Evolutionary conservation across 2,888 invertebrate genomes (phyloP), one percentile per base, ranked within the genome.

Genomic region (Polydrusus cervinus): DNA sequence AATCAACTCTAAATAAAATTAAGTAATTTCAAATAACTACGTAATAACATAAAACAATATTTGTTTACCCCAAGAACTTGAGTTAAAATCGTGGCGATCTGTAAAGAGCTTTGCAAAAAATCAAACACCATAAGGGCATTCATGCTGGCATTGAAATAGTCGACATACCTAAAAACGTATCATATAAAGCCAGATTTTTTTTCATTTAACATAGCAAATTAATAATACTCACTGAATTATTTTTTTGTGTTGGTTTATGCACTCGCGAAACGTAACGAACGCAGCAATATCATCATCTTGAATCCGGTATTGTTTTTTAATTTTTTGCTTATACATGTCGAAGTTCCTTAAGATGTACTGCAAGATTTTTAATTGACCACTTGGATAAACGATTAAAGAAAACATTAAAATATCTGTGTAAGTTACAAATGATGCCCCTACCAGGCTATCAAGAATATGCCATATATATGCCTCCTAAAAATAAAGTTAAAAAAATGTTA

Each of bases 371-470:
- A 80, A 73, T 64, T 81, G 80, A 7, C 79, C 80, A 18, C 78
- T 66, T 14, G 81, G 80, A 49, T 78, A 81, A 43, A 78, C 78
- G 38, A 81, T 81, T 9, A 81, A 60, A 43, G 79, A 78, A 49
- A 80, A 80, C 66, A 79, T 78, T 7, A 81, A 77, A 47, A 80
- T 78, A 64, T 81, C 81, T 6, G 80, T 80, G 40, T 78, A 78
- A 5, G 78, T 79, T 0, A 81, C 79, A 72, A 78, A 80, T 13
- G 79, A 79, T 3, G 81, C 80, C n/a, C 79, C 80, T 6, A 80
- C 76, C 9, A 71, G 69, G 25, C 78, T 76, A 20, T 79, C 80
- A 30, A 80, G 13, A 30, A 79, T 49, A 20, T 79, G 77, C 79
- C 78, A 80, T 9, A 78, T 10, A 47, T 79, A 81, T 10, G 77